Base-by-base conservation (phyloP, 2,113 vertebrate genomes). In the Mustela lutreola region DNA sequence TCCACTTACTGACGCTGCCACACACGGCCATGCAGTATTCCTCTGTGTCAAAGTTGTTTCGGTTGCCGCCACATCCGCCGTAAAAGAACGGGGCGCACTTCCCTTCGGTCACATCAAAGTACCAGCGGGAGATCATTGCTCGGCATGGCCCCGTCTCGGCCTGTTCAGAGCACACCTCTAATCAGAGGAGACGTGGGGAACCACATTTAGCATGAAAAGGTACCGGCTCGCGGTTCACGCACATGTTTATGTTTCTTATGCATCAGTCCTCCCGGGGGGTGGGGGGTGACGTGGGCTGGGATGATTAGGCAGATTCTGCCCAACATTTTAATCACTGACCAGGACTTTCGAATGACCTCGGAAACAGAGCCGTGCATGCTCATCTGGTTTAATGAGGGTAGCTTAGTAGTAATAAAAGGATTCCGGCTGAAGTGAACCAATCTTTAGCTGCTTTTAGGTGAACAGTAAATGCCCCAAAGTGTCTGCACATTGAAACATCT, bases 41-140 rank as follows among this genome's bases (percentile, higher is more conserved):
- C 99, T 99, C 99, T 5, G 99, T 99, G 98, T 99, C 99, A 99
- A 99, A 99, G 99, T 99, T 99, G 99, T 99, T 99, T 98, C 99
- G 99, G 99, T 99, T 99, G 97, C 99, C 99, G 45, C 99, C 99
- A 73, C 99, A 99, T 99, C 99, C 99, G 53, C 99, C 99, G 98
- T 99, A 99, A 99, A 99, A 99, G 99, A 99, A 99, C 94, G 99
- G 99, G 71, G 98, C 99, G 19, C 99, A 99, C 98, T 99, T 99
- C 98, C 99, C 99, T 98, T 99, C 99, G 42, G 99, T 98, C 95
- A 99, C 98, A 97, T 99, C 99, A 99, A 99, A 99, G 99, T 99
- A 99, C 99, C 99, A 99, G 99, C 99, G 99, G 98, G 99, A 99
- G 99, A 99, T 99, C 99, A 99, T 99, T 81, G 99, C 99, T 90